These are phyloP conservation scores for Leptopilina boulardi DNA, from an alignment of 1,140 invertebrate species.

Conservation along the genomic window DNA sequence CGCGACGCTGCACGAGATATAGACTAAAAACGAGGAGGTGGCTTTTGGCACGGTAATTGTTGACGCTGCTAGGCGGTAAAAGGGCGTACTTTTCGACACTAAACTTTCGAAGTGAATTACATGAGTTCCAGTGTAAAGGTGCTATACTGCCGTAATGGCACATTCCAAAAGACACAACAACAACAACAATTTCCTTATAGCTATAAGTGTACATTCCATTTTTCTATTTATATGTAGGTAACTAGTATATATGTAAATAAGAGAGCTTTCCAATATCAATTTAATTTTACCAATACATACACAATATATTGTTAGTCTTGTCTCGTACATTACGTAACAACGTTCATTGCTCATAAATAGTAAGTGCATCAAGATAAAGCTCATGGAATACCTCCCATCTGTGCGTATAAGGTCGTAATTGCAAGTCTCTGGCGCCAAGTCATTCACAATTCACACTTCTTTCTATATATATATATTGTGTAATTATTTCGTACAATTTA, in stretches of 20 bases:
- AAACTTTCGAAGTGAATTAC: constrained; percentile 31
- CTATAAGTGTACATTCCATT: no score
- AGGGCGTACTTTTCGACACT: constrained; percentile 25
- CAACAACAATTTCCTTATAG: no score
- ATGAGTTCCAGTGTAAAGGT: constrained; percentile 11
- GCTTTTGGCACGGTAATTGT: constrained; percentile 6
- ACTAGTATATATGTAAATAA: no score
- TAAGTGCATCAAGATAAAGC: no score
- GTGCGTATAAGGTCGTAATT: not conserved
- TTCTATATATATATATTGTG: not conserved
- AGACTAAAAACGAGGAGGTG: constrained; percentile 8
- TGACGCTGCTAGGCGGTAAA: constrained; percentile 26
- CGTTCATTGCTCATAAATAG: no score
- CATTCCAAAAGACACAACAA: not conserved
- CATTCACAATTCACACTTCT: not conserved
- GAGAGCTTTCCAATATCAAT: no score
- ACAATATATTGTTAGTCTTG: not conserved
- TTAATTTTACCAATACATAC: no score
- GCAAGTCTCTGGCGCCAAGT: not conserved
- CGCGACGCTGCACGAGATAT: not conserved
- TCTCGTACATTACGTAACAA: constrained; percentile 1
- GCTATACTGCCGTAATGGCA: constrained; percentile 23
- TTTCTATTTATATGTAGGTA: no score
- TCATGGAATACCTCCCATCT: no score
- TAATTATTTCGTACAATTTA: not conserved